A percentile compares a stretch with the other conserved stretches of the same genome.
These are phyloP conservation scores for Brachirus orientalis DNA, from an alignment of 2,113 vertebrate genomes.

Conservation along the genomic window DNA sequence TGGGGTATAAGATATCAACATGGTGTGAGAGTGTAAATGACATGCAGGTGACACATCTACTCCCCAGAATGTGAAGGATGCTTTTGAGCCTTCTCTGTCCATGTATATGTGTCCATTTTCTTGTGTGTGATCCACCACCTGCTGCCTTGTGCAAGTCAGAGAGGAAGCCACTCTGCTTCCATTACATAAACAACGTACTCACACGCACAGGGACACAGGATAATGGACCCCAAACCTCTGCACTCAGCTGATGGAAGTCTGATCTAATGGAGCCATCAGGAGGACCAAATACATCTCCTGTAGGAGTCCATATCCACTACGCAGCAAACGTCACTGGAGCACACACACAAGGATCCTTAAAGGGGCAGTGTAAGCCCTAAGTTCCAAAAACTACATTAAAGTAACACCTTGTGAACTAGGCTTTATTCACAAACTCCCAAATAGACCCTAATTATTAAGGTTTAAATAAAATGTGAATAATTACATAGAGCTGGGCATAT, in stretches of 20 bases:
- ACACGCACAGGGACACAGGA: constrained; percentile 4
- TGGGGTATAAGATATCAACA: constrained; percentile 10
- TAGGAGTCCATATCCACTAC: constrained; percentile 27
- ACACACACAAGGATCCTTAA: constrained; percentile 1
- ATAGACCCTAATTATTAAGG: too few species aligned
- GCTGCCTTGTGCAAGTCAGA: constrained; percentile 30
- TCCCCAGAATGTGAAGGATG: constrained; percentile 26
- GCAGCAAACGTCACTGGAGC: constrained; percentile 6
- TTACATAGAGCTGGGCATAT: too few species aligned
- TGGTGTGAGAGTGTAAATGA: constrained; percentile 11
- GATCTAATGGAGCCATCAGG: constrained; percentile 41
- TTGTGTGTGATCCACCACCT: constrained; percentile 34
- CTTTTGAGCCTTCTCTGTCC: constrained; percentile 36
- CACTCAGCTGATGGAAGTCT: constrained; percentile 36
- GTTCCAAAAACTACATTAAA: constrained; percentile 3
- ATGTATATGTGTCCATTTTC: constrained; percentile 1
- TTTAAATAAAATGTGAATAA: too few species aligned
- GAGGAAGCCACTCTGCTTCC: constrained; percentile 14
- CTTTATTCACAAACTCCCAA: too few species aligned
- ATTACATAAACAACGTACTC: constrained; percentile 8
- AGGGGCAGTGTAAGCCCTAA: neutral
- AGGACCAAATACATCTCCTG: constrained; percentile 41
- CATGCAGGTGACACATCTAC: constrained; percentile 12
- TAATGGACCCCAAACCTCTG: constrained; percentile 37
- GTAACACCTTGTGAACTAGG: neutral